Conservation (phyloP, 2,888 invertebrate species). For the Lissonota sp. region DNA sequence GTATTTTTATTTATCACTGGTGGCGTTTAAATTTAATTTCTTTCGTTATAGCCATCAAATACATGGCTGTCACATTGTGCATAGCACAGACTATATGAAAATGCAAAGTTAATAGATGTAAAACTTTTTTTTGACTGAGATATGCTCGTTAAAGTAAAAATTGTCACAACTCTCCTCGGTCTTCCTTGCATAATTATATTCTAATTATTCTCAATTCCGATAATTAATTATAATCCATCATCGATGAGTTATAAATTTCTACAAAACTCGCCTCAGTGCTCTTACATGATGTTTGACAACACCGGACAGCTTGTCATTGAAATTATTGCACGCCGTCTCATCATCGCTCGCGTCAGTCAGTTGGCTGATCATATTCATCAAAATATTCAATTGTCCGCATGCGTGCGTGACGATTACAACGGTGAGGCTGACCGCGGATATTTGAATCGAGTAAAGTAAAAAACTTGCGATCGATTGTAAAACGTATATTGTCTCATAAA, state of each 20-base stretch:
- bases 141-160: too few relatives aligned
- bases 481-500: slow-evolving; percentile 74
- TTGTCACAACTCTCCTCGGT: too few relatives aligned
- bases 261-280: slow-evolving; percentile 68
- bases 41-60: too few relatives aligned
- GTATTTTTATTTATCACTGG: too few relatives aligned
- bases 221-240: too few relatives aligned
- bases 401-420: slow-evolving; percentile 76
- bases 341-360: slow-evolving; percentile 51
- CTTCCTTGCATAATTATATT: too few relatives aligned
- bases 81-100: too few relatives aligned
- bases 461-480: slow-evolving; percentile 71
- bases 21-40: too few relatives aligned
- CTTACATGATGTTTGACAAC: slow-evolving; percentile 72
- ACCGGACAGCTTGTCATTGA: slow-evolving; percentile 55
- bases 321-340: not conserved
- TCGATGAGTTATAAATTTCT: not conserved
- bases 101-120: too few relatives aligned
- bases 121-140: too few relatives aligned
- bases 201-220: too few relatives aligned
- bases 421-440: slow-evolving; percentile 72
- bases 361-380: slow-evolving; percentile 65
- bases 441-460: slow-evolving; percentile 72
- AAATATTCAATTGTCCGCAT: slow-evolving; percentile 75
- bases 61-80: too few relatives aligned